phyloP scores from a whole-genome alignment of 2,113 vertebrate species.

The Scomber japonicus region DNA sequence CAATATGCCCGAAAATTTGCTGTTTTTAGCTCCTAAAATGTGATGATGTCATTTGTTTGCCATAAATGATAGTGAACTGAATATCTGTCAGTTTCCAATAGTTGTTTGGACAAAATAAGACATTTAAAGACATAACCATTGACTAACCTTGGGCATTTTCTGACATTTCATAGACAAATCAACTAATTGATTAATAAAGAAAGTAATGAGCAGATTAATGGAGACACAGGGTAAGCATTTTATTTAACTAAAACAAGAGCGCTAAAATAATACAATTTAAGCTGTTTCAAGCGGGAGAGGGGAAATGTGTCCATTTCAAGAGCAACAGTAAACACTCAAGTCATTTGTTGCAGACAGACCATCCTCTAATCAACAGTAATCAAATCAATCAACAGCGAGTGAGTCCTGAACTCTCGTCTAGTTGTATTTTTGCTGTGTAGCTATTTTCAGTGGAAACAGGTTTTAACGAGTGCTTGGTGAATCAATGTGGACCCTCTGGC shows the following conservation, averaged over 20 bases:
- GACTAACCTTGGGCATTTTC: too few species aligned
- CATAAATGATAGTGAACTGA: too few species aligned
- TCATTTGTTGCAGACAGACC: conserved; percentile 22
- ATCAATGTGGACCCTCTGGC: conserved; percentile 60
- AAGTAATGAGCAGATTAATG: too few species aligned
- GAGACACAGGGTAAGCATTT: conserved; percentile 15
- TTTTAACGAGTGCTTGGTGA: conserved; percentile 37
- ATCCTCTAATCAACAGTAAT: conserved; percentile 8
- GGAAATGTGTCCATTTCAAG: not conserved
- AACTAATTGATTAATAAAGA: too few species aligned
- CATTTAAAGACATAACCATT: too few species aligned
- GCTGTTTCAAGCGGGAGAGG: conserved; percentile 1
- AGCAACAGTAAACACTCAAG: conserved; percentile 28
- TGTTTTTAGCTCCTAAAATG: too few species aligned
- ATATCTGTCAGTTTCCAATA: too few species aligned
- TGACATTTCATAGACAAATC: too few species aligned
- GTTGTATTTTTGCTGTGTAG: conserved; percentile 53
- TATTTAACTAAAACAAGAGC: conserved; percentile 25
- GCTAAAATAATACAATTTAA: conserved; percentile 26
- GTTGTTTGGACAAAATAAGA: too few species aligned
- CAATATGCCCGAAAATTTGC: too few species aligned
- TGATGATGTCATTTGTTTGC: too few species aligned
- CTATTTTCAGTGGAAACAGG: conserved; percentile 45
- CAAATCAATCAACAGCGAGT: conserved; percentile 28
- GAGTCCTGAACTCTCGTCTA: conserved; percentile 30